Evolutionary conservation across 2,113 vertebrate genomes (phyloP).

Genomic region (Rhipidura dahli): DNA sequence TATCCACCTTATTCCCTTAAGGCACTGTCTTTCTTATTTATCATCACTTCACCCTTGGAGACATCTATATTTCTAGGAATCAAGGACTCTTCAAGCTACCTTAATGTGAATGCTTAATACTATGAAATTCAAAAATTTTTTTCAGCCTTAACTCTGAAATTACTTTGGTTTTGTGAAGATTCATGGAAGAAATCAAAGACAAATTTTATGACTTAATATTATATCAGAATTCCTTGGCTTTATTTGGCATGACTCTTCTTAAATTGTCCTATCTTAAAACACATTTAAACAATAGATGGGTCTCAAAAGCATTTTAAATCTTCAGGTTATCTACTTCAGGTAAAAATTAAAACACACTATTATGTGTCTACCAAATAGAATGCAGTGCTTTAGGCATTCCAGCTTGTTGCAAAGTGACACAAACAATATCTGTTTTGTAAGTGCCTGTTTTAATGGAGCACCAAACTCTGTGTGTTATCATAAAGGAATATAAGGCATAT

Average conservation of each 20-base stretch:
- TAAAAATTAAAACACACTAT: conserved; percentile 63
- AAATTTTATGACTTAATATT: conserved; percentile 11
- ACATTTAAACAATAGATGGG: conserved; percentile 53
- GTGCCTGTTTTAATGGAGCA: conserved; percentile 30
- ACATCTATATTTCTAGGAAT: not conserved
- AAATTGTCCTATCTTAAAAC: conserved; percentile 16
- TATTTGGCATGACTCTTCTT: conserved; percentile 7
- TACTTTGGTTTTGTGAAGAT: not conserved
- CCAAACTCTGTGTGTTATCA: not conserved
- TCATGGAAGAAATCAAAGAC: not conserved
- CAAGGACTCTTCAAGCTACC: not conserved
- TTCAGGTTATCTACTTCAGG: conserved; percentile 32
- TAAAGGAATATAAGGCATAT: conserved; percentile 28
- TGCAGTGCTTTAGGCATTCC: conserved; percentile 58
- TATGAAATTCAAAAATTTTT: not conserved
- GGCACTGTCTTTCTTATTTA: not conserved
- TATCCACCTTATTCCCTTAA: not conserved
- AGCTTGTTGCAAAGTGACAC: conserved; percentile 31
- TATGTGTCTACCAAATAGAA: conserved; percentile 59
- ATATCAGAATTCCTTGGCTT: not conserved
- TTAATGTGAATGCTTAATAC: not conserved
- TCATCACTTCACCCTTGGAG: not conserved
- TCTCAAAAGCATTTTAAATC: conserved; percentile 54
- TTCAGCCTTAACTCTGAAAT: conserved; percentile 6
- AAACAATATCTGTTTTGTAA: conserved; percentile 61